Conservation (phyloP, 2,888 invertebrate genomes). For the Pandemis cinnamomeana region DNA sequence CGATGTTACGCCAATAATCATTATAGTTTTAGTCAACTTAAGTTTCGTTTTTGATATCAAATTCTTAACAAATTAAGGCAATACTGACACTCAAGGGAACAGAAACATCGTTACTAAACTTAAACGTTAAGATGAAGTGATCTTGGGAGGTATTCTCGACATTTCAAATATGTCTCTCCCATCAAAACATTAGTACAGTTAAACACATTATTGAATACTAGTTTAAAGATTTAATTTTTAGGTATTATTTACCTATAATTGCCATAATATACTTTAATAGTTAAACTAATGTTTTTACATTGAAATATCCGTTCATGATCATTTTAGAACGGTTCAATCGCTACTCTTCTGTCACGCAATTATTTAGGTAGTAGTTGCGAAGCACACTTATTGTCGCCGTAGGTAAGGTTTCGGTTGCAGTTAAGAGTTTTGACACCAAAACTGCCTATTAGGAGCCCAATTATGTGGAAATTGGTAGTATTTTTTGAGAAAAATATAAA, state of each 20-base stretch:
- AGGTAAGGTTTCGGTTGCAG: too few relatives aligned
- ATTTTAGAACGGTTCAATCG: not conserved
- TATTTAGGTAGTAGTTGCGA: not conserved
- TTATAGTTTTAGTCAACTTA: not conserved
- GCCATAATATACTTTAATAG: slow-evolving; percentile 25
- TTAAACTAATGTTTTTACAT: not conserved
- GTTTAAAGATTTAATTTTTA: slow-evolving; percentile 12
- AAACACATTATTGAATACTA: not conserved
- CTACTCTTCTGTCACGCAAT: not conserved
- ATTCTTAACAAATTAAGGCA: slow-evolving; percentile 48
- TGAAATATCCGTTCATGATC: not conserved
- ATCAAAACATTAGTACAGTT: slow-evolving; percentile 33
- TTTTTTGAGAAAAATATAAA: not conserved
- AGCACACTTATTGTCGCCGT: not conserved
- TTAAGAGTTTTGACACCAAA: not conserved
- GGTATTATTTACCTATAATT: slow-evolving; percentile 8
- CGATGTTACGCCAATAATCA: slow-evolving; percentile 26
- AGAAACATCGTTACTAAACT: slow-evolving; percentile 41
- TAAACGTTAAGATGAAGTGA: slow-evolving; percentile 44
- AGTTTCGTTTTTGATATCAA: slow-evolving; percentile 59
- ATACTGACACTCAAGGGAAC: slow-evolving; percentile 29
- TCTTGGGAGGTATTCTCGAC: slow-evolving; percentile 68
- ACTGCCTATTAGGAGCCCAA: too few relatives aligned
- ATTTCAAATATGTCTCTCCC: slow-evolving; percentile 55
- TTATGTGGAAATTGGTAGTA: too few relatives aligned